These are phyloP conservation scores for Palythoa caribaeorum DNA, from an alignment of 92 coral and sea anemone species.

Conservation along the genomic window DNA sequence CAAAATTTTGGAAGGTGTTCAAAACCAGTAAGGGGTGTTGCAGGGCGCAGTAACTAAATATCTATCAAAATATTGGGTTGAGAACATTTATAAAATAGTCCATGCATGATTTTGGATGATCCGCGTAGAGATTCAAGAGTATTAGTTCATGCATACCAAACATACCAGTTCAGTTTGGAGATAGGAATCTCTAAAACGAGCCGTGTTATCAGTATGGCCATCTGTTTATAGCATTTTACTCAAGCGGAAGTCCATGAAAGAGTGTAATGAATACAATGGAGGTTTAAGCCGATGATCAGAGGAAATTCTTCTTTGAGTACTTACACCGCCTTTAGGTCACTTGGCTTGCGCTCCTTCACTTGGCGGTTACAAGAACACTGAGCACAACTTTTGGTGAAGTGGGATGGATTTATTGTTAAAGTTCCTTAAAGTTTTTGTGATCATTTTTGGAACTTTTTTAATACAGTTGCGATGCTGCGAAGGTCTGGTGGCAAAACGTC, in stretches of 20 bases:
- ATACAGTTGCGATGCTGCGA: background rate
- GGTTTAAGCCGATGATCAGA: background rate
- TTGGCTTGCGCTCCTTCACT: background rate
- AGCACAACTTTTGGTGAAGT: too few relatives aligned
- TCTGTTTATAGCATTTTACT: background rate
- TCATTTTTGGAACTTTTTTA: background rate
- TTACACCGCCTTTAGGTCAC: background rate
- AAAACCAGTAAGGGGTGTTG: too few relatives aligned
- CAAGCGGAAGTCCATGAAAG: conserved; percentile 11
- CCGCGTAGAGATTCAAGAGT: background rate
- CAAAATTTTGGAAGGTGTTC: background rate
- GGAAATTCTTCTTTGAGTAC: background rate
- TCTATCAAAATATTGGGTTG: background rate
- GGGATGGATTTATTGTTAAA: background rate
- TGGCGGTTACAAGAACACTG: background rate
- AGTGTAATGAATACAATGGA: background rate
- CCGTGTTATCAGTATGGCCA: background rate
- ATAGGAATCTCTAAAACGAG: background rate
- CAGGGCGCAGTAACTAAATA: too few relatives aligned
- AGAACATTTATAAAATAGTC: background rate
- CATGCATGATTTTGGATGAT: too few relatives aligned
- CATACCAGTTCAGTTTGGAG: background rate
- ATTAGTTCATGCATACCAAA: background rate
- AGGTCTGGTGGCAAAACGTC: background rate
- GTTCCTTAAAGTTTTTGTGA: background rate